Evolutionary conservation across 2,888 invertebrate species (phyloP), one percentile per base, ranked within the genome.

Genomic region (Escarpia spicata): DNA sequence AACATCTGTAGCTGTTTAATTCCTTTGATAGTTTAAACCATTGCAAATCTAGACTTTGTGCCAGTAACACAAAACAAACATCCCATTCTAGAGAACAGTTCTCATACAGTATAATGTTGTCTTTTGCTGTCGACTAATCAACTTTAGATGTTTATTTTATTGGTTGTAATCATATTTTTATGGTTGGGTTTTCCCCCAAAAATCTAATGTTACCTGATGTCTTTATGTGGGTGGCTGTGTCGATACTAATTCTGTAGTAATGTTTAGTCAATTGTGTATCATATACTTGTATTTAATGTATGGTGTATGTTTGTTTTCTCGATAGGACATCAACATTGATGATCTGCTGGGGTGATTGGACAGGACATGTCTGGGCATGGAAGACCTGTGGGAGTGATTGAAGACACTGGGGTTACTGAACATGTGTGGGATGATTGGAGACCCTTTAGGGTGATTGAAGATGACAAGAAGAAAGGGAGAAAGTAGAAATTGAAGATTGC

Each of bases 281-380:
- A 26, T 75, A 75, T 19, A 26, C 75, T 75, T 75, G 52, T 52
- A 52, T 52, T 52, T 52, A 52, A 3, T 75, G 6, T 4, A 6
- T 75, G 19, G n/a, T 75, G 6, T 26, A 6, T 75, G 19, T 75
- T 75, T 75, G 19, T 75, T 75, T 75, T 75, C n/a, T 75, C 26
- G 6, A 26, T 75, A 75, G 75, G 75, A 75, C 75, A 75, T 75
- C 2, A 75, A 75, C 26, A 75, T 75, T 26, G 75, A 75, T 75
- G 75, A 75, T n/a, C 75, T 75, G 75, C n/a, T 75, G 75, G 75
- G 75, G 26, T 75, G 75, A 75, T 75, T 75, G 75, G 19, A 75
- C 19, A 26, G 19, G 26, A n/a, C 52, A 52, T 15, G 15, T 52
- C 15, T 15, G 15, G 9, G 52, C 12, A 52, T 9, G 52, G 52